phyloP scores from a whole-genome alignment of 1,140 invertebrate genomes.

The Trichonephila clavipes region DNA sequence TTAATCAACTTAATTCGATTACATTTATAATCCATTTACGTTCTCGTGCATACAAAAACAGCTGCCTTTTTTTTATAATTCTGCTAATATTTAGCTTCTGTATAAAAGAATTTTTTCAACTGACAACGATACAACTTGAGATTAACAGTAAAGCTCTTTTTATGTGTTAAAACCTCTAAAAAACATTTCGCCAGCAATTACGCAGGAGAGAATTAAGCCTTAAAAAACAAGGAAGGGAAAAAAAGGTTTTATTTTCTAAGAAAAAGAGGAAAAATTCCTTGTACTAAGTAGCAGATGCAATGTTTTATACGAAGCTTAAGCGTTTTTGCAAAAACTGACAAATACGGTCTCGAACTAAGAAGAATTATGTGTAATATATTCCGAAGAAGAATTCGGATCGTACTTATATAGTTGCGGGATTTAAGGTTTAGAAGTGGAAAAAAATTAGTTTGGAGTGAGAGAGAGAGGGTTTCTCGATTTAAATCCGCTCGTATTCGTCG shows the following conservation, averaged over 20 bases:
- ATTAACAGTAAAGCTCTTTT: constrained; percentile 26
- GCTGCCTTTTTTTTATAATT: background rate
- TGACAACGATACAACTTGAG: background rate
- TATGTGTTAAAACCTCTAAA: constrained; percentile 41
- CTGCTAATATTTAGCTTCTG: background rate
- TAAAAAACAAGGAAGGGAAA: no score
- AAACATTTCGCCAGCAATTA: constrained; percentile 20
- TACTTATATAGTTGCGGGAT: background rate
- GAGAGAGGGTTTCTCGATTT: background rate
- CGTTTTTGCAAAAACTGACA: constrained; percentile 49
- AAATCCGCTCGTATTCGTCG: constrained; percentile 48
- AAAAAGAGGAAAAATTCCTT: background rate
- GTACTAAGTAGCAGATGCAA: background rate
- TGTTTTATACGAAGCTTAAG: constrained; percentile 30
- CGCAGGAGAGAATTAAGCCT: background rate
- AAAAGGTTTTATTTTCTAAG: background rate
- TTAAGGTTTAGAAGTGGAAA: constrained; percentile 41
- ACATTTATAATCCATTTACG: no score
- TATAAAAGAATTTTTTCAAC: background rate
- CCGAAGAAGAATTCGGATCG: constrained; percentile 18
- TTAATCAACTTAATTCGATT: no score
- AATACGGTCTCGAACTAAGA: constrained; percentile 6
- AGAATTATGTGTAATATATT: constrained; percentile 69
- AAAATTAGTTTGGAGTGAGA: constrained; percentile 32
- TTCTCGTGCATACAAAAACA: background rate